Base-by-base conservation (phyloP, 1,140 invertebrate species). In the Aphelinus certus region DNA sequence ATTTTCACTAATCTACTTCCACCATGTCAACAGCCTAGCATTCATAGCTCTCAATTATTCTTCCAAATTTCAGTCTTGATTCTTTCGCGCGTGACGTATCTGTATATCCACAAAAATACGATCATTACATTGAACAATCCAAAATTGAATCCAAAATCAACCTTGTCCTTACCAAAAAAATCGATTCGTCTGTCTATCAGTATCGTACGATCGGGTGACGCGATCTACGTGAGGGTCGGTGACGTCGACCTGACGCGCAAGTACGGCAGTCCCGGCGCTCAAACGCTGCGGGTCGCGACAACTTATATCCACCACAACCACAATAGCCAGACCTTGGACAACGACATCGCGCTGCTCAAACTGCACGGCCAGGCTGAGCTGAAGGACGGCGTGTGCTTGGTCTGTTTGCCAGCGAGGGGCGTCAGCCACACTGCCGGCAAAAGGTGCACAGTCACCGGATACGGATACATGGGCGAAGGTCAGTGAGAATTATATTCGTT, bases 271-370 rank as follows among this genome's bases (percentile, higher is more conserved):
- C 94, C 94, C 0, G 94, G 94, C 2, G 96, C 95, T 0, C 95
- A 97, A 87, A 97, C 96, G 0, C 88, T 96, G 10, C 88, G 94
- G 42, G 95, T 97, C 3, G 94, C 94, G 45, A 97, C 95, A 10
- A 97, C 96, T 0, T 98, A 98, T 84, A 97, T 98, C 62, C 97
- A 98, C 84, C 96, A 97, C 80, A 97, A 98, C 86, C 97, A 98
- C 88, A 97, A 98, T 85, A 96, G 95, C 76, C 95, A 97, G 86
- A 98, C 97, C 0, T 88, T 98, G 76, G 96, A 98, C 83, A 98
- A 98, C 82, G 97, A 98, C 82, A 97, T 99, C 77, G 97, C 97
- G 0, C 84, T 99, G 7, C 88, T 99, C 5, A 98, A 97, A 84
- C 91, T 99, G 4, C 93, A 96, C 78, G 94, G 94, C 0, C 95